These are phyloP conservation scores for Rhopilema esculentum DNA, from an alignment of 30 jellyfish, hydroid and myxozoan species.

Conservation along the genomic window DNA sequence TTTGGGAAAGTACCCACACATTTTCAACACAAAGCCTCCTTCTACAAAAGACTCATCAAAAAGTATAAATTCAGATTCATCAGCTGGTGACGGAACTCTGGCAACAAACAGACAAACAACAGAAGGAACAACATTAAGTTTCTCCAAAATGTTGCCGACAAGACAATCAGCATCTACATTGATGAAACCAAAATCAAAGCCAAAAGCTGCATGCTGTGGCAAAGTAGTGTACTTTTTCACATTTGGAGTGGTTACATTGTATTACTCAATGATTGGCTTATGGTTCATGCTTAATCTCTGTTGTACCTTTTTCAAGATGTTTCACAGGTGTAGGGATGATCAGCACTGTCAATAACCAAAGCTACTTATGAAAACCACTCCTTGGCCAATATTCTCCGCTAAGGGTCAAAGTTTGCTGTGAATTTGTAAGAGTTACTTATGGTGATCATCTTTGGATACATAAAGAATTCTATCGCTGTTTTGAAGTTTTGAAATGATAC, in stretches of 20 bases:
- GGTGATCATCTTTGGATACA: too few relatives aligned
- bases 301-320: constrained; percentile 31
- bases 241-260: constrained; percentile 72
- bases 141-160: background rate
- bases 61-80: background rate
- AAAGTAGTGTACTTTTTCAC: constrained; percentile 65
- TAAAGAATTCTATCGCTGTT: too few relatives aligned
- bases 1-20: background rate
- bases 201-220: constrained; percentile 69
- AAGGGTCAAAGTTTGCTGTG: too few relatives aligned
- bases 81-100: too few relatives aligned
- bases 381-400: too few relatives aligned
- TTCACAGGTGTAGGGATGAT: constrained; percentile 21
- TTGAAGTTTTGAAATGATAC: too few relatives aligned
- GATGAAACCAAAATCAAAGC: background rate
- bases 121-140: background rate
- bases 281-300: constrained; percentile 56
- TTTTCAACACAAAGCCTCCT: background rate
- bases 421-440: too few relatives aligned
- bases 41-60: background rate
- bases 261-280: constrained; percentile 69
- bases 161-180: background rate
- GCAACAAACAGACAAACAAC: background rate
- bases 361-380: background rate
- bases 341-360: background rate